Percentiles rank a stretch among this genome's conserved stretches.
phyloP scores from a whole-genome alignment of 2,888 invertebrate genomes.

The Pinctada fucata region DNA sequence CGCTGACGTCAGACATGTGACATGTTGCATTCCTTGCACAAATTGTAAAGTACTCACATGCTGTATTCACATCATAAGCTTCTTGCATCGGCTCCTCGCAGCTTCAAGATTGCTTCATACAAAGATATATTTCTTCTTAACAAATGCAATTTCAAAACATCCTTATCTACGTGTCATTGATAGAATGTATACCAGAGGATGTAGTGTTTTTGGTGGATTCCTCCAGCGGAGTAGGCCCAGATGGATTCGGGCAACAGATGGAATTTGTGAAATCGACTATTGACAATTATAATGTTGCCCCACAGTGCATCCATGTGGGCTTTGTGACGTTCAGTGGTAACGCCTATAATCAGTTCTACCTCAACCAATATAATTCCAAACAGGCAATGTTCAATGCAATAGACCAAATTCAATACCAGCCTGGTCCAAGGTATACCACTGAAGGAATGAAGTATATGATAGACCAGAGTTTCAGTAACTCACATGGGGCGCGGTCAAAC shows the following conservation, averaged over 20 bases:
- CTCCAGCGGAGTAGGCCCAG: constrained; percentile 58
- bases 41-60: too few species aligned
- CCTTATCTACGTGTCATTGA: not conserved
- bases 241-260: constrained; percentile 52
- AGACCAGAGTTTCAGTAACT: constrained; percentile 47
- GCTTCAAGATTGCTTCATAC: too few species aligned
- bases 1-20: too few species aligned
- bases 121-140: too few species aligned
- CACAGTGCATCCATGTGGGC: constrained; percentile 54
- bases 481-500: constrained; percentile 54
- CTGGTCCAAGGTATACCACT: constrained; percentile 53
- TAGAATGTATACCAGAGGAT: constrained; percentile 57
- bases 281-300: constrained; percentile 57
- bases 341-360: constrained; percentile 58
- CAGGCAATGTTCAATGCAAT: constrained; percentile 49
- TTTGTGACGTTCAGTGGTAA: constrained; percentile 59
- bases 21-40: too few species aligned
- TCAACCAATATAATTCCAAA: constrained; percentile 51
- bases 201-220: constrained; percentile 64
- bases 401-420: constrained; percentile 49
- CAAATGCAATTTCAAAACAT: too few species aligned
- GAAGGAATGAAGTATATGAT: constrained; percentile 55
- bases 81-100: too few species aligned
- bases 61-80: too few species aligned
- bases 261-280: constrained; percentile 60